phyloP scores from a whole-genome alignment of 2,888 invertebrate species.

The Drosophila barbarae region DNA sequence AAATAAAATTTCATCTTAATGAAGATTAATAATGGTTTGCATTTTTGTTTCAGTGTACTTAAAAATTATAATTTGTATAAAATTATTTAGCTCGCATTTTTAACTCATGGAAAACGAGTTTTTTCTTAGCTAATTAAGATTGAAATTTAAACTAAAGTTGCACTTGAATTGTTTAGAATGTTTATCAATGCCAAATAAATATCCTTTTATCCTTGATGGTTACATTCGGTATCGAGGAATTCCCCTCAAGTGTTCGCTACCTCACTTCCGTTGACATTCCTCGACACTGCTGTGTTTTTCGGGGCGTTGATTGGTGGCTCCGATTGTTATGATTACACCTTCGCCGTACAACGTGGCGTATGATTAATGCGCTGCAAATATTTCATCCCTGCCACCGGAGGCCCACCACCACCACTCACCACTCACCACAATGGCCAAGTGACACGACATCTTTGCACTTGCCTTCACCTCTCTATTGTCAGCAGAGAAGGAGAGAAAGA shows the following conservation, averaged over 20 bases:
- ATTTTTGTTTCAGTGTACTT: neutral
- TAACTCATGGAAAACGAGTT: no score
- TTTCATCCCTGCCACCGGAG: conserved; percentile 16
- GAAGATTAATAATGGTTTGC: no score
- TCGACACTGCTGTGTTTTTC: conserved; percentile 11
- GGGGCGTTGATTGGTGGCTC: conserved; percentile 34
- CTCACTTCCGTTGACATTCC: conserved; percentile 9
- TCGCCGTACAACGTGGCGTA: conserved; percentile 54
- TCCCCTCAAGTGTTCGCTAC: no score
- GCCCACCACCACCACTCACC: no score
- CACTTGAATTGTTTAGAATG: neutral
- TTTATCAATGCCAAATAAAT: neutral
- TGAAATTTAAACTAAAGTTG: no score
- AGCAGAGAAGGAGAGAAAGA: neutral
- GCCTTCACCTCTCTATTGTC: neutral
- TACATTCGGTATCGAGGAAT: neutral
- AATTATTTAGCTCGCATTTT: no score
- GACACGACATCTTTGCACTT: conserved; percentile 37
- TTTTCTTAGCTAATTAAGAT: no score
- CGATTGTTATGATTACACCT: conserved; percentile 42
- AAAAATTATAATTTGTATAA: no score
- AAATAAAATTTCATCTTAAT: neutral
- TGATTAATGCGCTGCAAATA: conserved; percentile 57
- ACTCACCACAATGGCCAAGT: conserved; percentile 30
- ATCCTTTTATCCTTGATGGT: neutral